Conservation (phyloP, 2,888 invertebrate genomes). For the Calameuta idolon region DNA sequence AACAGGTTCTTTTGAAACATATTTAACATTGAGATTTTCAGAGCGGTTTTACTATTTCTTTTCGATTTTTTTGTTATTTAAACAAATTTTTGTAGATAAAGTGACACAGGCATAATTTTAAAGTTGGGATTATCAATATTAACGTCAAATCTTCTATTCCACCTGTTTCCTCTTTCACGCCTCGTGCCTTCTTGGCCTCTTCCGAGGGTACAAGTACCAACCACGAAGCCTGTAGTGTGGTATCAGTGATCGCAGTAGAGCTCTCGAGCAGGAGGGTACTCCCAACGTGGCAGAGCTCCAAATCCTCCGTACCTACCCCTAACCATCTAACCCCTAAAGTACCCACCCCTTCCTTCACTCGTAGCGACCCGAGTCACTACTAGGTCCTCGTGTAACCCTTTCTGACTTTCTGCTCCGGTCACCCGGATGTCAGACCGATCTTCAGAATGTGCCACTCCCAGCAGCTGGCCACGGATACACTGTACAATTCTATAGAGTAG, state of each 20-base stretch:
- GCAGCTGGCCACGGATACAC: neutral
- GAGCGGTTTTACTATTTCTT: too few species aligned
- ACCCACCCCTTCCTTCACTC: neutral
- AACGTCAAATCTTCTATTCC: constrained; percentile 43
- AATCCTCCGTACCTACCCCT: constrained; percentile 51
- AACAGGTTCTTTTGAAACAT: too few species aligned
- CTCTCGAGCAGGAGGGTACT: constrained; percentile 62
- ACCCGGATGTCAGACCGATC: constrained; percentile 11
- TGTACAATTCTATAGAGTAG: too few species aligned
- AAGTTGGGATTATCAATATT: constrained; percentile 61
- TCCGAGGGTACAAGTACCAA: constrained; percentile 48
- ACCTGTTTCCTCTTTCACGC: constrained; percentile 8
- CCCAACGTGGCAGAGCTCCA: constrained; percentile 64
- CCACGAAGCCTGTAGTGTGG: constrained; percentile 56
- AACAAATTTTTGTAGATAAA: too few species aligned
- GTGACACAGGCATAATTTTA: too few species aligned
- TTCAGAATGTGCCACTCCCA: constrained; percentile 21
- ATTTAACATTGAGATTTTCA: too few species aligned
- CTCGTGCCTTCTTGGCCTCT: constrained; percentile 31
- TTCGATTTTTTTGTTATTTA: too few species aligned
- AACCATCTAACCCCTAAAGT: constrained; percentile 27
- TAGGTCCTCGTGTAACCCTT: constrained; percentile 17
- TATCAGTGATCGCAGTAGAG: constrained; percentile 66
- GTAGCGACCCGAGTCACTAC: neutral
- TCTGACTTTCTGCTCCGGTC: constrained; percentile 16